Percentiles rank a stretch among this genome's conserved stretches.
phyloP scores from a whole-genome alignment of 37 sponge, comb jelly and placozoan species.

The Hormiphora californensis region DNA sequence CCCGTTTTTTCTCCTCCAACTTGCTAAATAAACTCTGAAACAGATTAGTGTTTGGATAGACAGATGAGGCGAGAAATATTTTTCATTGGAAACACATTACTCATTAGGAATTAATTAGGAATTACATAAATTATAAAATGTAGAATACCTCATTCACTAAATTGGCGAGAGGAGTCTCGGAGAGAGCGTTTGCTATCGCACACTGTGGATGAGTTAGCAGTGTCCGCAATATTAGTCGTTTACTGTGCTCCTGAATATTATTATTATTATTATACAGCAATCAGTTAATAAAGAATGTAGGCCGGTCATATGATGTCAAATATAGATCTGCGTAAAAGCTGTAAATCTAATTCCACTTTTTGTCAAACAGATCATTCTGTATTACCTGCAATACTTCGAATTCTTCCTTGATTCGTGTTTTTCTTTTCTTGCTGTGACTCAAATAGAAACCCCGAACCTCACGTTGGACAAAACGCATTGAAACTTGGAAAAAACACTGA shows the following conservation, averaged over 20 bases:
- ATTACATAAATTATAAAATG: neutral
- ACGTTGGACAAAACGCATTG: slow-evolving; percentile 28
- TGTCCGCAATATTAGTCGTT: no score
- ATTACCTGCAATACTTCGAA: slow-evolving; percentile 25
- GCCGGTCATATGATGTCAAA: no score
- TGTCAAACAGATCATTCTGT: no score
- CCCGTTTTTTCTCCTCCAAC: neutral
- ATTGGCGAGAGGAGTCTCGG: slow-evolving; percentile 48
- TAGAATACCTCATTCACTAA: slow-evolving; percentile 45
- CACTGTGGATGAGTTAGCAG: no score
- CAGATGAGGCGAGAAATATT: neutral
- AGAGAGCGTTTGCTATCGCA: slow-evolving; percentile 15
- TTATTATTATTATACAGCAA: no score
- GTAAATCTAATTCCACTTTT: no score
- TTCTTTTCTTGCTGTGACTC: slow-evolving; percentile 35
- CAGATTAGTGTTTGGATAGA: no score
- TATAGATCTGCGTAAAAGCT: no score
- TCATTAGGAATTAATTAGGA: neutral
- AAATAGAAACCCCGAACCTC: slow-evolving; percentile 43
- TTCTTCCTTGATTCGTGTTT: slow-evolving; percentile 19
- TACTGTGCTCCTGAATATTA: no score
- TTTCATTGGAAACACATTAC: neutral
- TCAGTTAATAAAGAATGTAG: no score
- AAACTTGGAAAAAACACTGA: slow-evolving; percentile 48
- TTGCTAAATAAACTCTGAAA: slow-evolving; percentile 48